Conservation (phyloP, 2,113 vertebrate species). For the Boleophthalmus pectinirostris region DNA sequence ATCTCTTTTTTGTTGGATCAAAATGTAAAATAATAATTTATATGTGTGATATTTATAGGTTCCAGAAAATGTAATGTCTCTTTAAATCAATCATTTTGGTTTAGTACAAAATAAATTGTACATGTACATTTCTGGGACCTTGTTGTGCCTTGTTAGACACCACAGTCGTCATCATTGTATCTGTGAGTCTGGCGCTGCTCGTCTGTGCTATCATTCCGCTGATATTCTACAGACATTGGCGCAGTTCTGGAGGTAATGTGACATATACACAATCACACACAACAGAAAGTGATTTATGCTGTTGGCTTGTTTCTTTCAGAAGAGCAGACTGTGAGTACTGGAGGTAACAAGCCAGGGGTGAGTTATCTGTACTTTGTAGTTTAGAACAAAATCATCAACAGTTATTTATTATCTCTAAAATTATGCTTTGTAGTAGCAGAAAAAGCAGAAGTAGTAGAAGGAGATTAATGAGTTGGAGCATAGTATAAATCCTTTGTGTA, state of each 20-base stretch:
- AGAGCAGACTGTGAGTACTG: not conserved
- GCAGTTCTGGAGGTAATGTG: slow-evolving; percentile 36
- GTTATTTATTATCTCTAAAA: no score
- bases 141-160: slow-evolving; percentile 37
- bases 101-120: no score
- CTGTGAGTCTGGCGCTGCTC: slow-evolving; percentile 54
- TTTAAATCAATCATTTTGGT: no score
- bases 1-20: no score
- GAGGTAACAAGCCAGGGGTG: slow-evolving; percentile 39
- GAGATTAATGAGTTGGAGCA: no score
- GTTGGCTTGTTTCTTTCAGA: slow-evolving; percentile 31
- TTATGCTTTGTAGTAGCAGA: no score
- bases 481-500: no score
- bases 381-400: not conserved
- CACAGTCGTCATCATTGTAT: slow-evolving; percentile 56
- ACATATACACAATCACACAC: not conserved
- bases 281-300: not conserved
- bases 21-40: no score
- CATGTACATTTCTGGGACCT: not conserved
- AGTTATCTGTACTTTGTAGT: slow-evolving; percentile 8
- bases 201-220: slow-evolving; percentile 68
- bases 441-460: no score
- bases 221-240: slow-evolving; percentile 60
- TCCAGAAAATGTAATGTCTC: no score
- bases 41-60: no score